Evolutionary conservation across 53 echinoderm and acorn worm species (phyloP).

Genomic region (Antedon mediterranea): DNA sequence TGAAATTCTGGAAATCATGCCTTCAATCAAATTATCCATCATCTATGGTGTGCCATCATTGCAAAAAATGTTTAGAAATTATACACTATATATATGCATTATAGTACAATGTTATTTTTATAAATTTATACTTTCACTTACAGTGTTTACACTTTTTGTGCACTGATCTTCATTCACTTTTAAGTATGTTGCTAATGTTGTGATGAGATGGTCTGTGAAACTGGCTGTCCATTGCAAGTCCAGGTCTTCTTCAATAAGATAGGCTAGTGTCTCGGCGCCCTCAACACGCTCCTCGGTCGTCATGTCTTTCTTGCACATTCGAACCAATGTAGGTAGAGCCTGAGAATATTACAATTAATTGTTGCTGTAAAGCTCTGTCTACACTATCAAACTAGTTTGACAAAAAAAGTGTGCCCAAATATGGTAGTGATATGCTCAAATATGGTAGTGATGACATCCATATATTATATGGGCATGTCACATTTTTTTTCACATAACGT

Average conservation of each 20-base stretch:
- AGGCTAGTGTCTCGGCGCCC: constrained; percentile 81
- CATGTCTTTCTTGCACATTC: constrained; percentile 87
- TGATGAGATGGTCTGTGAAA: constrained; percentile 90
- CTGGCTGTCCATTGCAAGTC: constrained; percentile 73
- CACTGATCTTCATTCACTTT: constrained; percentile 33
- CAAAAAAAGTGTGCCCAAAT: too few relatives aligned
- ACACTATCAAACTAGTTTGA: too few relatives aligned
- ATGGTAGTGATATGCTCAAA: too few relatives aligned
- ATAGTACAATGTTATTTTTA: not conserved
- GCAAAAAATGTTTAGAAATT: too few relatives aligned
- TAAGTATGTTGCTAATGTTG: constrained; percentile 56
- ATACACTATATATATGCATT: too few relatives aligned
- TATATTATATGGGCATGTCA: too few relatives aligned
- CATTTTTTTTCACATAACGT: too few relatives aligned
- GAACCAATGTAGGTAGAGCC: constrained; percentile 75
- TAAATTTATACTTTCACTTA: constrained; percentile 2
- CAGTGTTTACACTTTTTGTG: constrained; percentile 49
- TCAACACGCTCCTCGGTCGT: constrained; percentile 65
- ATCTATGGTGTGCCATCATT: too few relatives aligned
- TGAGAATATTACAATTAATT: constrained; percentile 4
- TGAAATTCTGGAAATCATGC: not conserved
- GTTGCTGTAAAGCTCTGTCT: too few relatives aligned
- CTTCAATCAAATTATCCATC: not conserved
- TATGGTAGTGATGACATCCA: too few relatives aligned
- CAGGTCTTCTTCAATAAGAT: constrained; percentile 75